Percentiles rank a stretch among this genome's conserved stretches.
Conservation (phyloP, 2,797 vertebrate species). For the Pelobates cultripes region DNA sequence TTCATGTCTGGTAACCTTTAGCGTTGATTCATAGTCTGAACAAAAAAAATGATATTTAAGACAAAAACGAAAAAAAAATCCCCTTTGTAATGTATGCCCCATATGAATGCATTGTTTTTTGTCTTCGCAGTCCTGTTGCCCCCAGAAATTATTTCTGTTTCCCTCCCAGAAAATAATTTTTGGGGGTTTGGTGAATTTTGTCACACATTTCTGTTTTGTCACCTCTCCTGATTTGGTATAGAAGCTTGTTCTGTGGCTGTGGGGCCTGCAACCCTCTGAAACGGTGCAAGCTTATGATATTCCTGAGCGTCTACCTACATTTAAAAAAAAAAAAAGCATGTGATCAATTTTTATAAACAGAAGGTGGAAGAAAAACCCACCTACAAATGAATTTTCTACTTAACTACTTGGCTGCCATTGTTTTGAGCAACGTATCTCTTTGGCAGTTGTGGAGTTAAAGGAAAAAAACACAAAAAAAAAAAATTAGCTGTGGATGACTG, state of each 20-base stretch:
- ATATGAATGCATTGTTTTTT: conserved; percentile 50
- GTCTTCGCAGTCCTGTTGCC: conserved; percentile 42
- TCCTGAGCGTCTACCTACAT: conserved; percentile 53
- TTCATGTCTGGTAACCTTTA: conserved; percentile 85
- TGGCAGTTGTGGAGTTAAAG: conserved; percentile 26
- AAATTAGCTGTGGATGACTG: conserved; percentile 52
- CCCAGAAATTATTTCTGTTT: conserved; percentile 67
- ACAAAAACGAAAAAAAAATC: conserved; percentile 36
- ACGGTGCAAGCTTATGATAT: conserved; percentile 13
- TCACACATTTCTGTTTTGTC: conserved; percentile 61
- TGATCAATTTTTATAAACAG: conserved; percentile 66
- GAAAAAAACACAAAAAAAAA: conserved; percentile 34
- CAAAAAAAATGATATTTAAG: conserved; percentile 45
- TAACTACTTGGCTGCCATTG: conserved; percentile 29
- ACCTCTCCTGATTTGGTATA: conserved; percentile 19
- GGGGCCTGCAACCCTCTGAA: conserved; percentile 47
- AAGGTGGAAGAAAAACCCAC: conserved; percentile 27
- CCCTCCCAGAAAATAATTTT: conserved; percentile 83
- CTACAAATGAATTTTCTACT: conserved; percentile 35
- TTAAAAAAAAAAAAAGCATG: conserved; percentile 60
- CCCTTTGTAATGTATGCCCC: conserved; percentile 47
- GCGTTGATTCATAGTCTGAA: conserved; percentile 58
- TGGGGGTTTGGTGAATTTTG: conserved; percentile 64
- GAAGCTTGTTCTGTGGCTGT: conserved; percentile 29
- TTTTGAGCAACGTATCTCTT: conserved; percentile 12